A percentile compares a stretch with the other conserved stretches of the same genome.
Conservation (phyloP, 2,888 invertebrate genomes). For the Linyphia triangularis region DNA sequence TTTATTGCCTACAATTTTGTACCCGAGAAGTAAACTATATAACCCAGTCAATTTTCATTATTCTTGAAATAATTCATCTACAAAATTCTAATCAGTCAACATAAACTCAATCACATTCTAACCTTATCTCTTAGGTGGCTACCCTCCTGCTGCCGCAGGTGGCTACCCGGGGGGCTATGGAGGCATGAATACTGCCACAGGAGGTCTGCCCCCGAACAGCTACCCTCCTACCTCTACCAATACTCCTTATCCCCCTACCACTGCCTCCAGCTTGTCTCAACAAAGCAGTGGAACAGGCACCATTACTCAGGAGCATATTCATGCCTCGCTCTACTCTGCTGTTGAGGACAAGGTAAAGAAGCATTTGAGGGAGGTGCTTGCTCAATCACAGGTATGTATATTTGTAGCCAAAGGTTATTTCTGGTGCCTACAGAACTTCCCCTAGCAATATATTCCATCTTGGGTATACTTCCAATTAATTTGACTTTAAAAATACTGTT, state of each 20-base stretch:
- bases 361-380: slow-evolving; percentile 92
- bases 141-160: slow-evolving; percentile 46
- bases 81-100: too few relatives aligned
- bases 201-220: slow-evolving; percentile 57
- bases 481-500: too few relatives aligned
- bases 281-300: slow-evolving; percentile 83
- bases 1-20: too few relatives aligned
- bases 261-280: slow-evolving; percentile 76
- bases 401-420: neutral
- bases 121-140: slow-evolving; percentile 32
- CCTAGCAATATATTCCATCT: too few relatives aligned
- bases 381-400: slow-evolving; percentile 86
- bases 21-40: too few relatives aligned
- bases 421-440: too few relatives aligned
- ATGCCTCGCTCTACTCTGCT: slow-evolving; percentile 94
- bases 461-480: too few relatives aligned
- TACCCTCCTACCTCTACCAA: slow-evolving; percentile 72
- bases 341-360: slow-evolving; percentile 95
- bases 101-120: neutral
- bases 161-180: slow-evolving; percentile 29
- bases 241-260: slow-evolving; percentile 64
- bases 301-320: slow-evolving; percentile 97
- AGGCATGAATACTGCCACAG: slow-evolving; percentile 41
- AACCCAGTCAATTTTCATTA: too few relatives aligned
- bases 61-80: too few relatives aligned